A percentile compares a stretch with the other conserved stretches of the same genome.
phyloP scores from a whole-genome alignment of 1,140 invertebrate genomes.

The Luehdorfia chinensis region DNA sequence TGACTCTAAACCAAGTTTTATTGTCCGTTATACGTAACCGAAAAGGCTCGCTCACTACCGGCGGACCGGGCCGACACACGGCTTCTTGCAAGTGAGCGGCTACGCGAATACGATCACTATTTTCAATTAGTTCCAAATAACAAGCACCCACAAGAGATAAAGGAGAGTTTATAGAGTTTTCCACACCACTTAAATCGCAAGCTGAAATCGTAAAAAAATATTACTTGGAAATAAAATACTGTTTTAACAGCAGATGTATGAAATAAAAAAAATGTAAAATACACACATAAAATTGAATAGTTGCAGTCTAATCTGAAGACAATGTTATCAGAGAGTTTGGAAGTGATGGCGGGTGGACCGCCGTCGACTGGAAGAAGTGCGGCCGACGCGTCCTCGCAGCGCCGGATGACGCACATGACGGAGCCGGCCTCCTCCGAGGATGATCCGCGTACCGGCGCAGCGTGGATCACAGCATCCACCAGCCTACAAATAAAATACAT shows the following conservation, averaged over 20 bases:
- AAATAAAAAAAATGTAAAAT: neutral
- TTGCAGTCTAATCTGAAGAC: constrained; percentile 92
- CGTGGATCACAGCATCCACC: constrained; percentile 76
- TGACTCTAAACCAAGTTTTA: constrained; percentile 85
- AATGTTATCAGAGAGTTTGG: constrained; percentile 94
- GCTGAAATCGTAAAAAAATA: constrained; percentile 52
- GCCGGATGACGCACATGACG: constrained; percentile 85
- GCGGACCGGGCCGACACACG: constrained; percentile 78
- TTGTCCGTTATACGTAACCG: constrained; percentile 86
- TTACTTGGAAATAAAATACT: neutral
- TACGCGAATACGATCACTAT: constrained; percentile 84
- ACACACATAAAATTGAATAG: constrained; percentile 86
- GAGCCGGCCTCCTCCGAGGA: constrained; percentile 78
- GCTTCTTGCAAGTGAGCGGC: constrained; percentile 87
- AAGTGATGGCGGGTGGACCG: constrained; percentile 75
- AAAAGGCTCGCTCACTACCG: constrained; percentile 86
- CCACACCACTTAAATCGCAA: constrained; percentile 67
- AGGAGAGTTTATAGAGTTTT: constrained; percentile 54
- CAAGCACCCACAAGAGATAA: constrained; percentile 80
- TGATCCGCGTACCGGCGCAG: constrained; percentile 83
- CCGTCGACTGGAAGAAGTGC: constrained; percentile 79
- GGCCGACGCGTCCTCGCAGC: constrained; percentile 87
- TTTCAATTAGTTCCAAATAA: constrained; percentile 88
- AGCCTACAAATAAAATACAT: no score
- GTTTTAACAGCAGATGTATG: neutral